Conservation (phyloP, 2,797 vertebrate genomes). For the Brachyrhaphis roseni region DNA sequence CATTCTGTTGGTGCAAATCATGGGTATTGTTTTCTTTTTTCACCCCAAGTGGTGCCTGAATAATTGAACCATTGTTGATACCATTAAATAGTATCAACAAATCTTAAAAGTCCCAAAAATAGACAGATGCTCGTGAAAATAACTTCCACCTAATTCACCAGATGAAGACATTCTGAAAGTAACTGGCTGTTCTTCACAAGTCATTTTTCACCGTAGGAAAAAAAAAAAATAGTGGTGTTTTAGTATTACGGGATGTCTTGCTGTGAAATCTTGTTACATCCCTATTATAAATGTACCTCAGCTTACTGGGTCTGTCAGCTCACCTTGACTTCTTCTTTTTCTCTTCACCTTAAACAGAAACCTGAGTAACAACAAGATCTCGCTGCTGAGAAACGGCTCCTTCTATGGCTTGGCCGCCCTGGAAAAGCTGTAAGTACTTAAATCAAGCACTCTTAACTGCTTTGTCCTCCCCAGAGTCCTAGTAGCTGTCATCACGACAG, state of each 20-base stretch:
- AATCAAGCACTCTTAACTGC: conserved; percentile 53
- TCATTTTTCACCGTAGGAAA: background rate
- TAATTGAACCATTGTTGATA: background rate
- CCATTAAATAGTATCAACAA: background rate
- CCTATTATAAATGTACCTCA: conserved; percentile 11
- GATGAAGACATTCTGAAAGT: background rate
- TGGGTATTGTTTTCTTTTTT: background rate
- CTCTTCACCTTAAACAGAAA: conserved; percentile 76
- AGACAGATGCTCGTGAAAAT: background rate
- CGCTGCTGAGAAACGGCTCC: conserved; percentile 84
- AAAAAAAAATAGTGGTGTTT: background rate
- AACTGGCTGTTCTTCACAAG: background rate
- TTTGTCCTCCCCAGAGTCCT: conserved; percentile 53
- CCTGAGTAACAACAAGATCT: conserved; percentile 90
- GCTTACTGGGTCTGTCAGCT: conserved; percentile 22
- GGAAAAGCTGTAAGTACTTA: conserved; percentile 92
- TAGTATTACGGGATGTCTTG: background rate
- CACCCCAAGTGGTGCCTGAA: background rate
- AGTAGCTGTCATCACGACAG: conserved; percentile 49
- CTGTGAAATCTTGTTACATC: background rate
- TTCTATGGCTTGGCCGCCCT: conserved; percentile 85
- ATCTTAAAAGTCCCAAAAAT: background rate
- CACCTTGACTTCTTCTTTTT: conserved; percentile 42
- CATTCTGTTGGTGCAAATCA: background rate
- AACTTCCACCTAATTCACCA: background rate